Base-by-base conservation (phyloP, 2,888 invertebrate genomes). In the Ramazzottius varieornatus region DNA sequence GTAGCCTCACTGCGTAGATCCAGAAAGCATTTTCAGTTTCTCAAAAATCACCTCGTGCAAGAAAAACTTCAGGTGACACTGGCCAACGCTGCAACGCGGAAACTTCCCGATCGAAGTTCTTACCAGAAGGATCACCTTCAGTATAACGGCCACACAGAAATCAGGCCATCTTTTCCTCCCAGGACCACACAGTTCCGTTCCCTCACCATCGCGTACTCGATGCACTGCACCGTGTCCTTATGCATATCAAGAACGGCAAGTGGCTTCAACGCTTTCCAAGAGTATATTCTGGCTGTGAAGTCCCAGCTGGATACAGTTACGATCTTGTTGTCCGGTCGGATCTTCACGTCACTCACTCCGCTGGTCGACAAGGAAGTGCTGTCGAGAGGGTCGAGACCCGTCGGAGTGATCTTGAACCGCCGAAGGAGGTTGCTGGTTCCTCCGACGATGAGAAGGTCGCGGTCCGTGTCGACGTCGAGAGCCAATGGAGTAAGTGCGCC, bases 201-300 rank as follows among this genome's bases (percentile, higher is more conserved):
- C 20, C 2, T 32, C 24, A 32, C 2, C 32, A 32, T 13, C 32
- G 20, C 32, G 20, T 46, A 70, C 29, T 46, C 66, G n/a, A 71
- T 33, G 64, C 66, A 65, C 13, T 68, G 46, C 29, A 71, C 63
- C 4, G 67, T 64, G 4, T 64, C 64, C 16, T 46, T 65, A 63
- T 71, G 71, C 67, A 67, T 69, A 24, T 65, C 46, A 29, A 71
- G 63, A 8, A 70, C 67, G 13, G 69, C 71, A 33, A 71, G 66
- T 2, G 70, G 69, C 65, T 68, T 69, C 32, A 70, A 54, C 34
- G 63, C 67, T 32, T 70, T 70, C 69, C 69, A 68, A 46, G 69
- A 67, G 66, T 69, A 71, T 16, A 71, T 63, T 40, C 71, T 63
- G 4, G 71, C 67, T n/a, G 67, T 65, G 13, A 33, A 46, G 67